phyloP scores from a whole-genome alignment of 2,113 vertebrate species.

The Conger conger region DNA sequence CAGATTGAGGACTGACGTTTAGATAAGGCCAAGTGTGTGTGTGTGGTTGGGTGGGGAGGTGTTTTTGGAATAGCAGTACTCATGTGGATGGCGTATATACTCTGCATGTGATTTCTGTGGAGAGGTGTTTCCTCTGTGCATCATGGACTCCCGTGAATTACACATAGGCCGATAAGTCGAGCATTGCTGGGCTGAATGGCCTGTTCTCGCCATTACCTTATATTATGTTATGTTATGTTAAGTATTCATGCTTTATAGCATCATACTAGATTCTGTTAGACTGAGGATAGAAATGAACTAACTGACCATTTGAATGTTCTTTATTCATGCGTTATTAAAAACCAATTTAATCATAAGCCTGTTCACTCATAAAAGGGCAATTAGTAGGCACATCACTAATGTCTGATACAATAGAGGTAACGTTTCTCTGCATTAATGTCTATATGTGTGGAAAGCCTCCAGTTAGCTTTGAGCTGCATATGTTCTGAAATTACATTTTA shows the following conservation, averaged over 20 bases:
- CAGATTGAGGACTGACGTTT: not conserved
- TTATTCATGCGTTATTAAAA: not conserved
- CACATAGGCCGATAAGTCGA: not conserved
- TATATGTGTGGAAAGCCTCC: not conserved
- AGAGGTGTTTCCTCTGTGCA: not conserved
- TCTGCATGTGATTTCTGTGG: not conserved
- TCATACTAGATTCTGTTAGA: not conserved
- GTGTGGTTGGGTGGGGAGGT: too few relatives aligned
- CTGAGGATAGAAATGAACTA: not conserved
- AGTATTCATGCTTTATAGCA: too few relatives aligned
- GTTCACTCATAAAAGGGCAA: slow-evolving; percentile 6
- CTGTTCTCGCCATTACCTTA: too few relatives aligned
- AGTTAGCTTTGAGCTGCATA: not conserved
- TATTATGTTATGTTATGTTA: too few relatives aligned
- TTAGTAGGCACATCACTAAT: not conserved
- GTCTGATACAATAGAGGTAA: not conserved
- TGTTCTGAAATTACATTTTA: not conserved
- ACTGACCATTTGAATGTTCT: not conserved
- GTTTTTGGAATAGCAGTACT: not conserved
- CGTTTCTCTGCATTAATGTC: not conserved
- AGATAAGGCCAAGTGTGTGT: not conserved
- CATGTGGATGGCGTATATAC: not conserved
- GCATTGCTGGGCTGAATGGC: too few relatives aligned
- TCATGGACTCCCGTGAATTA: not conserved
- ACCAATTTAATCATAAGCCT: not conserved